Percentiles rank a stretch among this genome's conserved stretches.
Evolutionary conservation across 2,113 vertebrate genomes (phyloP).

Genomic region (Camelus dromedarius): DNA sequence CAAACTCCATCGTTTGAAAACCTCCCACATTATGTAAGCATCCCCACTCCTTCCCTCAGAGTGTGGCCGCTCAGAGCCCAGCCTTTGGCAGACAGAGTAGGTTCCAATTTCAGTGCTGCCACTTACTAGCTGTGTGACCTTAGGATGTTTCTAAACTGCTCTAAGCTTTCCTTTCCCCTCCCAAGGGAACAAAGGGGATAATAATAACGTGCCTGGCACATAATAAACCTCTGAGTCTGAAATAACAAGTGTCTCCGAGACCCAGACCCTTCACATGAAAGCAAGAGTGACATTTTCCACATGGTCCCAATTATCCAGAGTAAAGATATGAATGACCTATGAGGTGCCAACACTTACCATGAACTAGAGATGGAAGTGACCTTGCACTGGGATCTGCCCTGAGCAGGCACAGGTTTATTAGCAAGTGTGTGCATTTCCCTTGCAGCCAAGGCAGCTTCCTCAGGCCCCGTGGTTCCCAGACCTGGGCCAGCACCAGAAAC

Average conservation of each 20-base stretch:
- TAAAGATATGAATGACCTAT: not conserved
- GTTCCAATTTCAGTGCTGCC: not conserved
- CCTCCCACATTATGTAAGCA: not conserved
- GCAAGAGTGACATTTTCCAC: not conserved
- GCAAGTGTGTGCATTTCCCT: not conserved
- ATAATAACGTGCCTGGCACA: not conserved
- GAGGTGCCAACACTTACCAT: fast-evolving
- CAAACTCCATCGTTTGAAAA: not conserved
- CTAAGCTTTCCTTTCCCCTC: not conserved
- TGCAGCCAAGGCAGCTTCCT: not conserved
- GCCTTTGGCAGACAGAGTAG: not conserved
- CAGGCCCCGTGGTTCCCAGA: not conserved
- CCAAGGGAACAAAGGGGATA: not conserved
- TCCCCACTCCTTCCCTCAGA: not conserved
- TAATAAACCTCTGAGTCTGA: not conserved
- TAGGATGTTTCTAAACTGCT: not conserved
- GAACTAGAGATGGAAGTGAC: not conserved
- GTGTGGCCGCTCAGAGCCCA: not conserved
- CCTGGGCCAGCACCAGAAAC: not conserved
- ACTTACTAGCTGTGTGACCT: not conserved
- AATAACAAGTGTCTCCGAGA: not conserved
- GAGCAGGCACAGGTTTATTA: not conserved
- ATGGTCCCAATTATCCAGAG: not conserved
- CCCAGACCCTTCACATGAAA: not conserved
- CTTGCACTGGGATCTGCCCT: not conserved